Base-by-base conservation (phyloP, 53 echinoderm and acorn worm genomes). In the Paracentrotus lividus region DNA sequence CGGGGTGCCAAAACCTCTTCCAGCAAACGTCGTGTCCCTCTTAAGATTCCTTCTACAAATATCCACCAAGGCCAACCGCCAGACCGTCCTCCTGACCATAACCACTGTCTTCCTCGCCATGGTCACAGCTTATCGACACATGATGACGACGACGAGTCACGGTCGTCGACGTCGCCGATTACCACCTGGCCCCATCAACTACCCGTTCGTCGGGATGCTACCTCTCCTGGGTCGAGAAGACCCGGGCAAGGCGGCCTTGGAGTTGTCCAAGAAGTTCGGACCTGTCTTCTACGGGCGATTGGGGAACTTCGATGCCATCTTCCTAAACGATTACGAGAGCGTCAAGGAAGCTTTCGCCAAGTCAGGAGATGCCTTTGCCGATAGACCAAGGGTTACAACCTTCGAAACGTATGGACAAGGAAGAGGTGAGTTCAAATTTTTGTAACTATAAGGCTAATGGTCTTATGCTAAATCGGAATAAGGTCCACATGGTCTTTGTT, bases 101-200 rank as follows among this genome's bases (percentile, higher is more conserved):
- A 7, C 49, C 40, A 66, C 66, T 67, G 36, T 45, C 64, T 40
- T 90, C 43, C 66, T 90, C 16, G 90, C 66, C 42, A 10, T 90
- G n/a, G 5, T 90, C 43, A 40, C 26, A 10, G 61, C 89, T 0
- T 89, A 64, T 18, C 89, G 65, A 89, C 67, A 49, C 13, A 42
- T 42, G n/a, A 8, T 42, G 60, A 42, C 42, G 87, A 43, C 31
- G 27, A 51, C 21, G 88, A 56, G 18, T 21, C 15, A 61, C 56
- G 64, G 12, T 23, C 43, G 4, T 34, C 90, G 67, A 12, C 61
- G 90, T 43, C 93, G 90, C 23, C 85, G 85, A 2, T 86, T 95
- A 45, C 95, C 95, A 16, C 97, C 97, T 18, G 97, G 97, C 58
- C 97, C 97, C 23, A 94, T 87, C 90, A 96, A 96, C 67, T 95